These are phyloP conservation scores for Hirtodrosophila histrioides DNA, from an alignment of 2,888 invertebrate genomes.

Conservation along the genomic window DNA sequence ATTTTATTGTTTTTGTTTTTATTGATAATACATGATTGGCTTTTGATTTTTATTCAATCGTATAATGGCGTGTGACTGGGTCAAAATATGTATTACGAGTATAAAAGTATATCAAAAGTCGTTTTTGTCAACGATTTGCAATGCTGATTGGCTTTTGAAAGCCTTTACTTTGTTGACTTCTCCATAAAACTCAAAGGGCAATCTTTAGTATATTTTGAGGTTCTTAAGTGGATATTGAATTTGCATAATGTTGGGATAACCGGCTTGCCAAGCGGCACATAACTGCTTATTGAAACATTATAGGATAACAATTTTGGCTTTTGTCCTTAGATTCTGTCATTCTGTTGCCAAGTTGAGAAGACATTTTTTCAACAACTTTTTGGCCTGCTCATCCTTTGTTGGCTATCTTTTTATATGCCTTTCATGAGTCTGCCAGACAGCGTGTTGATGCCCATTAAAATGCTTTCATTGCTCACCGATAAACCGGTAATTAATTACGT, in stretches of 20 bases:
- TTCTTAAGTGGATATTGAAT: slow-evolving; percentile 32
- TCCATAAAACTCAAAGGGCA: slow-evolving; percentile 52
- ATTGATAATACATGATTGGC: slow-evolving; percentile 42
- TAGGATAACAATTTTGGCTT: not conserved
- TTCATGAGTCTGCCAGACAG: not conserved
- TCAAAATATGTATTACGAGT: slow-evolving; percentile 40
- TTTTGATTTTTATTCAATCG: slow-evolving; percentile 60
- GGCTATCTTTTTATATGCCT: not conserved
- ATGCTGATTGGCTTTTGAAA: slow-evolving; percentile 60
- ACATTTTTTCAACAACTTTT: no score
- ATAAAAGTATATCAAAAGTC: slow-evolving; percentile 55
- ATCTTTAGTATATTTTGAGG: slow-evolving; percentile 36
- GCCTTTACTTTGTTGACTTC: slow-evolving; percentile 39
- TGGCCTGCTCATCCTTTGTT: no score
- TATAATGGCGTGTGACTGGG: slow-evolving; percentile 36
- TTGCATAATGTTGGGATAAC: slow-evolving; percentile 45
- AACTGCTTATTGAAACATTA: not conserved
- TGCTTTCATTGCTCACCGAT: slow-evolving; percentile 29
- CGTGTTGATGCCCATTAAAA: slow-evolving; percentile 49
- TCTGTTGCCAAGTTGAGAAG: no score
- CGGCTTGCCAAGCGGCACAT: slow-evolving; percentile 16
- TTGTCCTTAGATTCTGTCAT: no score
- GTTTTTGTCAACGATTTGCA: slow-evolving; percentile 52
- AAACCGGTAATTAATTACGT: slow-evolving; percentile 79
- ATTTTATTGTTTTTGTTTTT: slow-evolving; percentile 36